Percentiles rank a stretch among this genome's conserved stretches.
These are phyloP conservation scores for Montifringilla adamsi DNA, from an alignment of 2,113 vertebrate species.

Conservation along the genomic window DNA sequence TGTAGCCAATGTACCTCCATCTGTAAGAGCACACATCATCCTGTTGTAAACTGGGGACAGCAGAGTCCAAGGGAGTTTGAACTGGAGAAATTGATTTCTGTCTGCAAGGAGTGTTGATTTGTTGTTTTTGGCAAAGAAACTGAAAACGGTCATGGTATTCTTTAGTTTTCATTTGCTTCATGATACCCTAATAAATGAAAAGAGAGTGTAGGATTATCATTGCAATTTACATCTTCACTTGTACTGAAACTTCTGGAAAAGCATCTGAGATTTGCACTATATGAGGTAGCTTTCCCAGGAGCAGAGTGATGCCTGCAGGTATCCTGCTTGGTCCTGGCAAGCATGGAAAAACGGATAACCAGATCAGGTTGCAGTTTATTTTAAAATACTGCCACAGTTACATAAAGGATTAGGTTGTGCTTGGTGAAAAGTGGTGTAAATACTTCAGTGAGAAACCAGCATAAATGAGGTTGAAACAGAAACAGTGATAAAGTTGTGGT, in stretches of 20 bases:
- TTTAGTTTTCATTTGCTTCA: not conserved
- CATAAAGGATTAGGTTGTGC: constrained; percentile 30
- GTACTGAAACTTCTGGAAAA: not conserved
- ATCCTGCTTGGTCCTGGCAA: not conserved
- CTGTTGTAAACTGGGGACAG: not conserved
- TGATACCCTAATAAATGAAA: not conserved
- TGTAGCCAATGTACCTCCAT: not conserved
- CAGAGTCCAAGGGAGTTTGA: not conserved
- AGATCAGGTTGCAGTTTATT: constrained; percentile 48
- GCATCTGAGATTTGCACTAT: not conserved
- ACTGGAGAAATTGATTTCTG: not conserved
- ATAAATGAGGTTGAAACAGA: not conserved
- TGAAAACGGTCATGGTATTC: fast-evolving
- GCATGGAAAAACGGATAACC: not conserved
- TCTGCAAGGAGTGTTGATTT: not conserved
- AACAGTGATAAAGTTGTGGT: not conserved
- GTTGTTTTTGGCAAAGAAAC: not conserved
- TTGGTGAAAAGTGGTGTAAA: not conserved
- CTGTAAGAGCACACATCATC: not conserved
- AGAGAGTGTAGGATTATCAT: not conserved
- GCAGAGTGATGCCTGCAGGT: constrained; percentile 1
- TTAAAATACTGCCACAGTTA: constrained; percentile 57
- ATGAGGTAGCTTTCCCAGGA: not conserved
- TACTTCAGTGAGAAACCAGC: not conserved
- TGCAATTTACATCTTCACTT: not conserved